A percentile compares a stretch with the other conserved stretches of the same genome.
phyloP scores from a whole-genome alignment of 2,888 invertebrate species.

The Spicauda simplicius region DNA sequence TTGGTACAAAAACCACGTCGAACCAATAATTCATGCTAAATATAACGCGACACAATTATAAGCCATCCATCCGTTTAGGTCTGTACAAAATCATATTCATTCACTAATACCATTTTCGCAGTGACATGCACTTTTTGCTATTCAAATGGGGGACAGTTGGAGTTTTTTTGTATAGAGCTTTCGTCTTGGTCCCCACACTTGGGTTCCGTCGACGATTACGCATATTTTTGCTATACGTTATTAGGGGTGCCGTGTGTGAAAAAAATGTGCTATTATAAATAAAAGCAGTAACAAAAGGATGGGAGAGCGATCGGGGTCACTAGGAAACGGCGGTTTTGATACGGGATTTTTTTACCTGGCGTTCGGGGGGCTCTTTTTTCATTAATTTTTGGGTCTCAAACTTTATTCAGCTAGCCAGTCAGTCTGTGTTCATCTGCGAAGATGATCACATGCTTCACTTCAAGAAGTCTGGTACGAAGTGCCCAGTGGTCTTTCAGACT shows the following conservation, averaged over 20 bases:
- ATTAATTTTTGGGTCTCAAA: constrained; percentile 69
- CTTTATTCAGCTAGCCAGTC: constrained; percentile 78
- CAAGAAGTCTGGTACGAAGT: constrained; percentile 55
- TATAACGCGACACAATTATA: constrained; percentile 81
- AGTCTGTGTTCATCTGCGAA: constrained; percentile 84
- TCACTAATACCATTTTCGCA: constrained; percentile 79
- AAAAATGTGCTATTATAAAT: constrained; percentile 84
- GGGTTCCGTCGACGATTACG: constrained; percentile 69
- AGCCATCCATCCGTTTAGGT: constrained; percentile 79
- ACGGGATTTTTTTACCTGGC: constrained; percentile 82
- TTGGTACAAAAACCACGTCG: constrained; percentile 68
- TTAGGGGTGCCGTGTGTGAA: constrained; percentile 83
- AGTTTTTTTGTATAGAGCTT: constrained; percentile 71
- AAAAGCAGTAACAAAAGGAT: constrained; percentile 82
- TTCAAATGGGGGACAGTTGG: constrained; percentile 82
- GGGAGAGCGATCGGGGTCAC: constrained; percentile 84
- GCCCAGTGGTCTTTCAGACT: constrained; percentile 64
- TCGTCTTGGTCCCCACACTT: constrained; percentile 52
- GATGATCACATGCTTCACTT: constrained; percentile 82
- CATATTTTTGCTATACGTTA: constrained; percentile 82
- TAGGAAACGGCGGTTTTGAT: constrained; percentile 85
- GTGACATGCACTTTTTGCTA: constrained; percentile 84
- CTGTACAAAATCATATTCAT: constrained; percentile 81
- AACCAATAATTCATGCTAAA: constrained; percentile 84
- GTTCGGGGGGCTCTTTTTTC: constrained; percentile 78